Evolutionary conservation across 2,888 invertebrate species (phyloP), one percentile per base, ranked within the genome.

Genomic region (Dryadula phaetusa): DNA sequence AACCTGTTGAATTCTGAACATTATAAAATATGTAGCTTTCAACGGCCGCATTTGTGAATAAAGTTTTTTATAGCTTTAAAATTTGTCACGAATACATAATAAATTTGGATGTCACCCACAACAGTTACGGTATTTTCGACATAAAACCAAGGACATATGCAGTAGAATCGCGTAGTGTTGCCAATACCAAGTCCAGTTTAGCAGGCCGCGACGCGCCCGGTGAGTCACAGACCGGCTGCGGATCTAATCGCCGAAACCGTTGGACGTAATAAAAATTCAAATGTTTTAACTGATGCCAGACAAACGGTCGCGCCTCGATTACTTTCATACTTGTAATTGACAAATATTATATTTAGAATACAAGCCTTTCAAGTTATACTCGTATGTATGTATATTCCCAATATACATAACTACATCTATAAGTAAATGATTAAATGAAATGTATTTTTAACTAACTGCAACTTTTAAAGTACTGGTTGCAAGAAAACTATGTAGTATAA

Each of bases 181-280:
- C 46, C 14, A 61, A 63, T 62, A 66, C 63, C 66, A 58, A 61
- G 69, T 67, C 69, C 60, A 47, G 62, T 66, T 62, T 54, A 53
- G 47, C 56, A 65, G 63, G 46, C 52, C 42, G 54, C 67, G 61
- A 77, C 79, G 85, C 79, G 75, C 83, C 80, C 78, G 76, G 77
- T 90, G 90, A 90, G 75, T 90, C 89, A 90, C 73, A 70, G 70
- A 72, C 75, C 70, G 76, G 77, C 75, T 74, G 75, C 75, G 75
- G 77, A 78, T 79, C 81, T 79, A 81, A 86, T 77, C 76, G 71
- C 75, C 76, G 71, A 77, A 79, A 78, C 76, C 78, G 77, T 78
- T 76, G 74, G 54, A 61, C 49, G 71, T 74, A 72, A 76, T 75
- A 74, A 76, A 74, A 75, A 75, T 77, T 76, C 70, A 75, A 76